phyloP scores from a whole-genome alignment of 1,140 invertebrate species.

The Musca vetustissima region DNA sequence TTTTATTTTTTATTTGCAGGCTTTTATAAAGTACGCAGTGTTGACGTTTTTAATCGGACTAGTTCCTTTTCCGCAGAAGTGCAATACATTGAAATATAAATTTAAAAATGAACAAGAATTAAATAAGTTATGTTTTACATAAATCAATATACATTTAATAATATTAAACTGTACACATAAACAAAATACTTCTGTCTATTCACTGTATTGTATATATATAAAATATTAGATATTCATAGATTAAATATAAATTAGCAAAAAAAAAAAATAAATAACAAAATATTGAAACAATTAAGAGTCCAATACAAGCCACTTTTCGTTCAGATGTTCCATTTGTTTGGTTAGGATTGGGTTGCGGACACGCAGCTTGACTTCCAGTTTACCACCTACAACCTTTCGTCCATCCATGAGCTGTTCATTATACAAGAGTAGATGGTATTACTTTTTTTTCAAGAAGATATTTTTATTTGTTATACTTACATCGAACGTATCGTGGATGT shows the following conservation, averaged over 20 bases:
- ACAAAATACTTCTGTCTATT: too few relatives aligned
- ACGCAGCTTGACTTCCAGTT: constrained; percentile 87
- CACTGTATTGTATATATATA: not conserved
- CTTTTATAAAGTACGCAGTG: constrained; percentile 49
- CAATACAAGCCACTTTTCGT: constrained; percentile 90
- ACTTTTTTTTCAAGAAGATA: not conserved
- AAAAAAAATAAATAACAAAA: not conserved
- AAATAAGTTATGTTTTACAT: not conserved
- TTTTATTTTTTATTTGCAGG: constrained; percentile 32
- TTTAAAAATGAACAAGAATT: not conserved
- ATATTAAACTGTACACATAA: constrained; percentile 6
- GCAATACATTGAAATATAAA: constrained; percentile 50
- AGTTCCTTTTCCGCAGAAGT: constrained; percentile 47
- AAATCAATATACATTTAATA: not conserved
- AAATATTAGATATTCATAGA: not conserved
- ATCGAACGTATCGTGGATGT: constrained; percentile 87
- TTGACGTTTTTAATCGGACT: constrained; percentile 45
- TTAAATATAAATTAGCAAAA: constrained; percentile 1
- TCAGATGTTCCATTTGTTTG: constrained; percentile 87
- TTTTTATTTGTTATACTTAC: constrained; percentile 64
- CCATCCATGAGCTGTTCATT: constrained; percentile 80
- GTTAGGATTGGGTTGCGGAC: constrained; percentile 87
- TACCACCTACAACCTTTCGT: constrained; percentile 82
- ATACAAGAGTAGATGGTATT: not conserved
- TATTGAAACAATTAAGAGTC: constrained; percentile 53